Base-by-base conservation (phyloP, 2,113 vertebrate species). In the Columba livia region DNA sequence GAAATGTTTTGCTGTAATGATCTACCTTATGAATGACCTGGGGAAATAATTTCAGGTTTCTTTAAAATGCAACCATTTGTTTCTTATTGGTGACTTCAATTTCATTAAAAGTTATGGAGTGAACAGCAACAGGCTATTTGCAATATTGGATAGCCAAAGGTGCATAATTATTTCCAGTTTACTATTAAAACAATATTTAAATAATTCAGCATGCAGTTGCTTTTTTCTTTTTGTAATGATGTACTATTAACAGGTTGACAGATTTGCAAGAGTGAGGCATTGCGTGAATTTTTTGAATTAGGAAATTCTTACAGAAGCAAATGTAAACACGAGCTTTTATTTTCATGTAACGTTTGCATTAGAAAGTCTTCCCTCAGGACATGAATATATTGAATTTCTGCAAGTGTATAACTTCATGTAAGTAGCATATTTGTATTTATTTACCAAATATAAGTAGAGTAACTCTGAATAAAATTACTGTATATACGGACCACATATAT, bases 31-130 rank as follows among this genome's bases (percentile, higher is more conserved):
- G 87, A 96, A 94, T 88, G 62, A 97, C 96, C 88, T 57, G 85
- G 65, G 95, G 95, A 96, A 97, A 96, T 97, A 84, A 95, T 97
- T 95, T 95, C 65, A 77, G 79, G 57, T 96, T 96, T 87, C 90
- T 93, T 96, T 94, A 95, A 95, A 96, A 95, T 40, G 58, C 83
- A 95, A 36, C 72, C 85, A 77, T 94, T 97, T 82, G 53, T 90
- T 94, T 97, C 91, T 95, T 95, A 74, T 65, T 95, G 85, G 84
- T 6, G 60, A 94, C 64, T 96, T 97, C 84, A 90, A 88, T 88
- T 91, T 95, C 77, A 94, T 72, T 71, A 92, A 78, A 80, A 85
- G 79, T 96, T 91, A 96, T n/a, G 64, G 57, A 85, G 72, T 40
- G 58, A 85, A 70, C 85, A 88, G 93, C 93, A 84, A 78, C 15